phyloP scores from a whole-genome alignment of 2,888 invertebrate species.

The Leptinotarsa rubiginosa region DNA sequence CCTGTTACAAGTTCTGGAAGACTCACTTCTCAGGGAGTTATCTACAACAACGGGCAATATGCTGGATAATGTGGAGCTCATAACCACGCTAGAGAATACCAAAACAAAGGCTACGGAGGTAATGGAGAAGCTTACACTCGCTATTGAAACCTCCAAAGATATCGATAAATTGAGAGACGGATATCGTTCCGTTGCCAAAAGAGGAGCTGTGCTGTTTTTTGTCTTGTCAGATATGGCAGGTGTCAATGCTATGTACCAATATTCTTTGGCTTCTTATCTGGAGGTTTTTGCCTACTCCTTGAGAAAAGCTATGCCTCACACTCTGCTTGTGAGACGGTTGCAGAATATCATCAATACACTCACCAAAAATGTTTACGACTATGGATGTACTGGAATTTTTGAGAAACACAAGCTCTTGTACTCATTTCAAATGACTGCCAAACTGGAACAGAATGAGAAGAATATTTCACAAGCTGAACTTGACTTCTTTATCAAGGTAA shows the following conservation, averaged over 20 bases:
- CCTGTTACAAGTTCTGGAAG: constrained; percentile 84
- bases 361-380: constrained; percentile 90
- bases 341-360: constrained; percentile 85
- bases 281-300: constrained; percentile 85
- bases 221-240: constrained; percentile 90
- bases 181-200: constrained; percentile 85
- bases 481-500: constrained; percentile 89
- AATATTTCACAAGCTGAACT: constrained; percentile 77
- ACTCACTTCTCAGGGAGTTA: constrained; percentile 85
- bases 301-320: constrained; percentile 85
- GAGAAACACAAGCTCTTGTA: constrained; percentile 90
- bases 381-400: constrained; percentile 92
- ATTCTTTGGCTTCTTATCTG: constrained; percentile 86
- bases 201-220: constrained; percentile 92
- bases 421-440: constrained; percentile 91
- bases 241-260: constrained; percentile 93
- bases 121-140: constrained; percentile 81
- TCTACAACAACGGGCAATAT: constrained; percentile 91
- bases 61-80: constrained; percentile 90
- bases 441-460: constrained; percentile 79
- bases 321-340: constrained; percentile 78
- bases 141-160: constrained; percentile 80
- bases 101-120: constrained; percentile 89
- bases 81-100: constrained; percentile 88
- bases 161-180: constrained; percentile 87